Evolutionary conservation across 2,797 vertebrate genomes (phyloP).

Genomic region (Melanotaenia trifasciata): DNA sequence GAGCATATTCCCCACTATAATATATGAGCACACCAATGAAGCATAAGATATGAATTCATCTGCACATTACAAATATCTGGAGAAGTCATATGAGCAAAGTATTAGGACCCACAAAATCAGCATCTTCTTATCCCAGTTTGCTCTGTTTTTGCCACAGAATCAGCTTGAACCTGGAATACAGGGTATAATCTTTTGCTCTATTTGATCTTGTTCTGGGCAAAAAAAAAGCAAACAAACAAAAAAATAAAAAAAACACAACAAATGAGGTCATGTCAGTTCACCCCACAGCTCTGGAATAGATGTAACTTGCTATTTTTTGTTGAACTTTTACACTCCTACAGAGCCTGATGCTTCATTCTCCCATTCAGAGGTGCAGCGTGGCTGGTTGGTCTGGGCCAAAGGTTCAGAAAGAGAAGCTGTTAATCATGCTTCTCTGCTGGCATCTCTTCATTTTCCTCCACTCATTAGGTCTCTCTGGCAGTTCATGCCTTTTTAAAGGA

Average conservation of each 20-base stretch:
- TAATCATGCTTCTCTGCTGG: conserved; percentile 40
- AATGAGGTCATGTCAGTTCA: conserved; percentile 44
- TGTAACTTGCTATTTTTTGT: conserved; percentile 23
- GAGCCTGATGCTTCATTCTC: conserved; percentile 10
- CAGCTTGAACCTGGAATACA: conserved; percentile 26
- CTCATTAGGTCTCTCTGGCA: conserved; percentile 59
- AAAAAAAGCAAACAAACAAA: too few species aligned
- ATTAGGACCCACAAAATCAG: conserved; percentile 5
- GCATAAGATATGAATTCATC: conserved; percentile 15
- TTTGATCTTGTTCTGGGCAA: too few species aligned
- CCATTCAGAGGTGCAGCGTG: background rate
- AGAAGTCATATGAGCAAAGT: conserved; percentile 9
- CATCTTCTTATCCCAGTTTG: conserved; percentile 2
- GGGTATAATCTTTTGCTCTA: background rate
- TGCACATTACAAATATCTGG: background rate
- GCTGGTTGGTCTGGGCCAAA: conserved; percentile 25
- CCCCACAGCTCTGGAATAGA: conserved; percentile 25
- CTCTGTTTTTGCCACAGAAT: conserved; percentile 25
- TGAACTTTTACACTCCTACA: conserved; percentile 34
- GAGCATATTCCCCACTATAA: conserved; percentile 14
- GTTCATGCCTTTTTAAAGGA: conserved; percentile 54
- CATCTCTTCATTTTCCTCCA: conserved; percentile 48
- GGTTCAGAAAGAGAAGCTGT: conserved; percentile 46
- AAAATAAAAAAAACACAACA: background rate
- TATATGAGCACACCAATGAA: conserved; percentile 17